Evolutionary conservation across 35 echinoderm and acorn worm genomes (phyloP), one percentile per base, ranked within the genome.

Genomic region (Eucidaris tribuloides): DNA sequence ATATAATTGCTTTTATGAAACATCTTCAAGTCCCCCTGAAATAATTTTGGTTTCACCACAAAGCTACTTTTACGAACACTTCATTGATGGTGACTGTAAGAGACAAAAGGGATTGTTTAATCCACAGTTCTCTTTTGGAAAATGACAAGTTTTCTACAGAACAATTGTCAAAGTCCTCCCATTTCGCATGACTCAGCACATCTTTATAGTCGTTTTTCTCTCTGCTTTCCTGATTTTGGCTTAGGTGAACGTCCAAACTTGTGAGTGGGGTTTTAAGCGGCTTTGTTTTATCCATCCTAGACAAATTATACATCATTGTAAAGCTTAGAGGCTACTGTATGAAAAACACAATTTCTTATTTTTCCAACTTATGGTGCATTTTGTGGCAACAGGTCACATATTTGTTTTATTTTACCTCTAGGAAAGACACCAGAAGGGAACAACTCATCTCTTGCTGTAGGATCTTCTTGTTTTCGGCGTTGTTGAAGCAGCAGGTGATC

Each of bases 361-460:
- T 32, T 20, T 56, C n/a, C n/a, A n/a, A 61, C 35, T 46, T 15
- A 30, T 3, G 42, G 18, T 55, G 2, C 23, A 45, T 3, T 15
- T 45, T 6, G 40, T 23, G 20, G 59, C 68, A 24, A 45, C 56
- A 78, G 48, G 59, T 14, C 70, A 20, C 11, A 64, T 3, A 84
- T 7, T 74, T 19, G 37, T 48, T 27, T 27, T 2, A 76, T 43
- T 60, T 89, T 80, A 97, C 90, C 89, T 96, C 93, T 23, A 96
- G 56, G 65, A 88, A 96, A 33, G 52, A 82, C 4, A 81, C 85
- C 17, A 97, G 68, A 19, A 97, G 84, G 3, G 90, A 89, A 66
- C 94, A 97, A 78, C 94, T 97, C 94, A 97, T 97, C 85, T 97
- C 94, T 52, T 97, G 94, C 71, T 97, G 85, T 46, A 97, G 30